Conservation (phyloP, 2,797 vertebrate species). For the Molossus molossus region DNA sequence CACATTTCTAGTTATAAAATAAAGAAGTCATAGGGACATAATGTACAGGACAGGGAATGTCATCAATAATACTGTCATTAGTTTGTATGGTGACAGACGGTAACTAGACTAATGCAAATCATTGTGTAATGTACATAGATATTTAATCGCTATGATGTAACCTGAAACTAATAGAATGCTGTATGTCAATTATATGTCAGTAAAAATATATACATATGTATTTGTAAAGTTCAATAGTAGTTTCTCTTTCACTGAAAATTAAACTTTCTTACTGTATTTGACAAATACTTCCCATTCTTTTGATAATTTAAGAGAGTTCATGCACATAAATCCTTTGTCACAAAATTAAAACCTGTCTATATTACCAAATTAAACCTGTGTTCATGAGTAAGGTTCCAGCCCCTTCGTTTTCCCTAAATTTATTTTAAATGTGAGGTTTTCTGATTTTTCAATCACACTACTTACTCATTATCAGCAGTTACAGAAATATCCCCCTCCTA, state of each 20-base stretch:
- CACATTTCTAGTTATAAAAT: background rate
- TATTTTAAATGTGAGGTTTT: constrained; percentile 9
- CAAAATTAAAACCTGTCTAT: constrained; percentile 10
- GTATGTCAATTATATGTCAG: background rate
- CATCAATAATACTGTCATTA: background rate
- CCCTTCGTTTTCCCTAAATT: background rate
- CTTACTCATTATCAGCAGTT: background rate
- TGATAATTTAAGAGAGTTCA: constrained; percentile 18
- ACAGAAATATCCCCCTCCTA: background rate
- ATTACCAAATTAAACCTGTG: background rate
- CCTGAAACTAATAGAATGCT: background rate
- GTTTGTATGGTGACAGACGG: background rate
- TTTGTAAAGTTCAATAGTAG: background rate
- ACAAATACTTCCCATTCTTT: background rate
- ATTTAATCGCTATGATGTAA: background rate
- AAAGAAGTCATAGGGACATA: background rate
- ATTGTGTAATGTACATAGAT: background rate
- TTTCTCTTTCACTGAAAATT: constrained; percentile 37
- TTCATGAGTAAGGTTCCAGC: background rate
- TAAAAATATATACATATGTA: background rate
- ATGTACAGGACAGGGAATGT: background rate
- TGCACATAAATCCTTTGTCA: background rate
- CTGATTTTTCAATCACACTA: background rate
- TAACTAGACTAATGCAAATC: background rate
- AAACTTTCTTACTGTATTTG: constrained; percentile 12